These are phyloP conservation scores for Drosophila cracens DNA, from an alignment of 2,888 invertebrate genomes.

Conservation along the genomic window DNA sequence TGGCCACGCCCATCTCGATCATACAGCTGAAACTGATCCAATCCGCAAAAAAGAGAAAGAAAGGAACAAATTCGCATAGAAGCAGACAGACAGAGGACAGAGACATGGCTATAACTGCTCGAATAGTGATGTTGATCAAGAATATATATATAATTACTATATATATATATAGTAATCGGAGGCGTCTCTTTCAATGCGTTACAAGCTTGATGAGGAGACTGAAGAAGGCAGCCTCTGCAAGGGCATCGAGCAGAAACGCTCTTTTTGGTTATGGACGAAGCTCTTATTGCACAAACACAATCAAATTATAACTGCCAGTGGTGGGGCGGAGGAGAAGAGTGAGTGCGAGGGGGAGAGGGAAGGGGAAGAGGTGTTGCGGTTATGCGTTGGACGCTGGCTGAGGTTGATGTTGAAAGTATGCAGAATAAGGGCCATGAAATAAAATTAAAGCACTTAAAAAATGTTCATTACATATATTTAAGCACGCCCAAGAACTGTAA, in stretches of 20 bases:
- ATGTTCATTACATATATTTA: conserved; percentile 61
- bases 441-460: conserved; percentile 76
- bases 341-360: neutral
- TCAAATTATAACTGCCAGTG: conserved; percentile 56
- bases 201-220: neutral
- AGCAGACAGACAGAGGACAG: neutral
- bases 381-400: neutral
- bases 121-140: neutral
- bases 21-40: neutral
- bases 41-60: neutral
- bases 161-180: neutral
- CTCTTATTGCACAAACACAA: conserved; percentile 60
- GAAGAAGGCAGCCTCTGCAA: neutral
- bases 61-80: neutral
- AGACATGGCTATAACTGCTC: neutral
- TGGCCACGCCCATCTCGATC: neutral
- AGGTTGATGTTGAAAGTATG: neutral
- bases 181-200: neutral
- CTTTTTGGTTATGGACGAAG: conserved; percentile 19
- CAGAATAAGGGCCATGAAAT: conserved; percentile 55
- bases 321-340: neutral
- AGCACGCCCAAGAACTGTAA: conserved; percentile 11
- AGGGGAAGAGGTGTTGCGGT: neutral
- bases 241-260: conserved; percentile 20
- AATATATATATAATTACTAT: neutral